Evolutionary conservation across 2,888 invertebrate genomes (phyloP).

Genomic region (Drosophila borealis): DNA sequence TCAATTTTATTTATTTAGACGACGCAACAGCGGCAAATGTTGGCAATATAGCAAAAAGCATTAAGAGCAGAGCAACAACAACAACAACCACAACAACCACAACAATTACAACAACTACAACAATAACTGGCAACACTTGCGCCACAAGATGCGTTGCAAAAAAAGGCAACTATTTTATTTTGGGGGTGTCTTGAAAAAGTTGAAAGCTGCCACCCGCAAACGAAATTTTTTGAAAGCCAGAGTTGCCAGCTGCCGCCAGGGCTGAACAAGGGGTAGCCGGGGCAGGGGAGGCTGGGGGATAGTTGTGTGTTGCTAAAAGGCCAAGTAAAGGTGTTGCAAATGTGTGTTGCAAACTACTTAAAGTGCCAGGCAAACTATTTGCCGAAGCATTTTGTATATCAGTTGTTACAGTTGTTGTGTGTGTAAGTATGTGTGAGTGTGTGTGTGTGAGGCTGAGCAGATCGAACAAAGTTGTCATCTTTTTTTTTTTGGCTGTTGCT

Average conservation of each 20-base stretch:
- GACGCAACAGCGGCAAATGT: constrained; percentile 28
- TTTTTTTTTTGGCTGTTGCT: constrained; percentile 30
- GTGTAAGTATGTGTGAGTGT: constrained; percentile 4
- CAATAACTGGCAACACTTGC: constrained; percentile 46
- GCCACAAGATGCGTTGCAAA: constrained; percentile 35
- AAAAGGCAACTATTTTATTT: constrained; percentile 32
- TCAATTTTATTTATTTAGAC: constrained; percentile 71
- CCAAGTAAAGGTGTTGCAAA: constrained; percentile 69
- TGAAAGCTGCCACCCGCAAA: constrained; percentile 53
- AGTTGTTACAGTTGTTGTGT: constrained; percentile 19
- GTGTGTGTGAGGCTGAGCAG: constrained; percentile 32
- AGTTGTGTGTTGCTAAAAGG: constrained; percentile 50
- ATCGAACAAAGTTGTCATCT: constrained; percentile 67
- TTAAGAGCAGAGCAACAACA: constrained; percentile 19
- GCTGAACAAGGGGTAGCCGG: not conserved
- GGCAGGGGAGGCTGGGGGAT: not conserved
- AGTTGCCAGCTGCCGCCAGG: constrained; percentile 49
- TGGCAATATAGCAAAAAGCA: constrained; percentile 21
- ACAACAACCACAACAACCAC: constrained; percentile 10
- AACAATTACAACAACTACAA: constrained; percentile 5
- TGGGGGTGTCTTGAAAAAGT: constrained; percentile 42
- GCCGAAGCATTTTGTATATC: constrained; percentile 47
- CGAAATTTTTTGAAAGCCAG: constrained; percentile 39
- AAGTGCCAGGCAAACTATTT: constrained; percentile 70
- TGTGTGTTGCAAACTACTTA: constrained; percentile 66